Percentiles rank a stretch among this genome's conserved stretches.
Conservation (phyloP, 2,888 invertebrate species). For the Oegoconia quadripuncta region DNA sequence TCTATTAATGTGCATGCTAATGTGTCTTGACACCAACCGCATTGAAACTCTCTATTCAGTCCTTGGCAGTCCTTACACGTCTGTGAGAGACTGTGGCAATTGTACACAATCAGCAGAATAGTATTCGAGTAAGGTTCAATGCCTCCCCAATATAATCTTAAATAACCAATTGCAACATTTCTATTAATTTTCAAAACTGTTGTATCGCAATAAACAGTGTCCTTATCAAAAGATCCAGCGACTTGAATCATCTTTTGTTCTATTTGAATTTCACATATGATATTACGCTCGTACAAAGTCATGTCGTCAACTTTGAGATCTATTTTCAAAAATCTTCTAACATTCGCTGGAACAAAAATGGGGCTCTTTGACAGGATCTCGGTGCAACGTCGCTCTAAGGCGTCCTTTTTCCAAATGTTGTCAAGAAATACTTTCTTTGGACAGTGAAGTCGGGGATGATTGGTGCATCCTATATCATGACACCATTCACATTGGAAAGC, state of each 20-base stretch:
- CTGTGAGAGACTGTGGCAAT: slow-evolving; percentile 28
- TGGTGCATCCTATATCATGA: slow-evolving; percentile 38
- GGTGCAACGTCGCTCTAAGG: slow-evolving; percentile 19
- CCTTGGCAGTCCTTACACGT: slow-evolving; percentile 27
- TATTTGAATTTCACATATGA: slow-evolving; percentile 32
- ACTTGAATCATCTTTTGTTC: slow-evolving; percentile 19
- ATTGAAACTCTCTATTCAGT: slow-evolving; percentile 29
- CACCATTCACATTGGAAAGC: slow-evolving; percentile 41
- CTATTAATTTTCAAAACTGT: slow-evolving; percentile 12
- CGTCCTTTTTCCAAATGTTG: slow-evolving; percentile 15
- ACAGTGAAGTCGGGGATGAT: slow-evolving; percentile 27
- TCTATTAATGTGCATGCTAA: slow-evolving; percentile 25
- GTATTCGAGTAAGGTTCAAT: slow-evolving; percentile 38
- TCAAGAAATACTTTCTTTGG: slow-evolving; percentile 30
- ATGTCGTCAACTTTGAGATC: slow-evolving; percentile 32
- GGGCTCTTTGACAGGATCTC: slow-evolving; percentile 29
- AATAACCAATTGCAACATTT: slow-evolving; percentile 23
- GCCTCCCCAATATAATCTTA: slow-evolving; percentile 36
- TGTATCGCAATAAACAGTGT: slow-evolving; percentile 20
- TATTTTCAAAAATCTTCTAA: slow-evolving; percentile 26
- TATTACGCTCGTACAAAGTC: slow-evolving; percentile 28
- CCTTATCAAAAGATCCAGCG: slow-evolving; percentile 17
- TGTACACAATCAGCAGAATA: slow-evolving; percentile 32
- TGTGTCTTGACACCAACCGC: slow-evolving; percentile 33
- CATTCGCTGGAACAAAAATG: slow-evolving; percentile 29